Percentiles rank a stretch among this genome's conserved stretches.
phyloP scores from a whole-genome alignment of 2,888 invertebrate genomes.

The Myopa tessellatipennis region DNA sequence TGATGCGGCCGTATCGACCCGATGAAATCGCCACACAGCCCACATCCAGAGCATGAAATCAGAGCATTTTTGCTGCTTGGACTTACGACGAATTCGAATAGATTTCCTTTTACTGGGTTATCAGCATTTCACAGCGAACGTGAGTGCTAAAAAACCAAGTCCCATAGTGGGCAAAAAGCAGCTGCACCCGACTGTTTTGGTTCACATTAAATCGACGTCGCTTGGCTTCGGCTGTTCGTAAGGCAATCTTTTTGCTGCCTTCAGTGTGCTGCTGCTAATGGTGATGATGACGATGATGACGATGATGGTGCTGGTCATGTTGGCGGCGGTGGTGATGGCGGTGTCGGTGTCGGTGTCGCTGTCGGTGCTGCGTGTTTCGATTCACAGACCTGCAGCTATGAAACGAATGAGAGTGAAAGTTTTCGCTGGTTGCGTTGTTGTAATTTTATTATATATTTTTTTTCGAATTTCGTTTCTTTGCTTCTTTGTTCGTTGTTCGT shows the following conservation, averaged over 20 bases:
- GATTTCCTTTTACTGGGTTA: constrained; percentile 39
- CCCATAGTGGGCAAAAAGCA: background rate
- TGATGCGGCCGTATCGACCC: background rate
- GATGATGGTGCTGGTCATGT: background rate
- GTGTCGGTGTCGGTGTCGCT: background rate
- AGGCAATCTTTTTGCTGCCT: background rate
- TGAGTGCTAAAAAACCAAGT: constrained; percentile 27
- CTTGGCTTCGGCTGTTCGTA: background rate
- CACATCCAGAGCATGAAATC: constrained; percentile 15
- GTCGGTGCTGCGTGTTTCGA: constrained; percentile 30
- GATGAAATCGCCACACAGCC: background rate
- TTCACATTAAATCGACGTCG: background rate
- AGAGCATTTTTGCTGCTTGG: constrained; percentile 25
- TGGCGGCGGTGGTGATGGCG: background rate
- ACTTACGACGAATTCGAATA: constrained; percentile 5
- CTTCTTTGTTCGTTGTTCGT: background rate
- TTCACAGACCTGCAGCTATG: constrained; percentile 12
- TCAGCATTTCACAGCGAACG: constrained; percentile 38
- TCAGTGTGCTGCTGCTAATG: background rate
- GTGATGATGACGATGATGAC: background rate
- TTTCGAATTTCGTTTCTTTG: background rate
- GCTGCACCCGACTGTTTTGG: constrained; percentile 9
- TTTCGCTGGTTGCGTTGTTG: constrained; percentile 16
- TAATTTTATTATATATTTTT: constrained; percentile 10
- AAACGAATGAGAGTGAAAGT: constrained; percentile 39